These are phyloP conservation scores for Piaya cayana DNA, from an alignment of 2,113 vertebrate species.

Conservation along the genomic window DNA sequence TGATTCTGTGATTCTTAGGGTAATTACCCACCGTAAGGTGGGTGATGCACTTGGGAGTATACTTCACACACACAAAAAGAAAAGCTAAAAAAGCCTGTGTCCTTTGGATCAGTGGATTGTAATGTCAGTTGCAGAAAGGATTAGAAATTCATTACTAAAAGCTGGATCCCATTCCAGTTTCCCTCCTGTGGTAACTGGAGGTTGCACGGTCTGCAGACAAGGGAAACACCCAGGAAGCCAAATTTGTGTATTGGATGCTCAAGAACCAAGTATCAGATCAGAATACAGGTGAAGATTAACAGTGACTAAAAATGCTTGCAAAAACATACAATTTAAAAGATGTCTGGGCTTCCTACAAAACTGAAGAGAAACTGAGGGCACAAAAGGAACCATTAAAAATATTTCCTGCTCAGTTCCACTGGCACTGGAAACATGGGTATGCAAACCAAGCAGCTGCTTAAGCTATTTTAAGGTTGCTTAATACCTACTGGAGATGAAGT, in stretches of 20 bases:
- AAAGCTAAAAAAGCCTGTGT: neutral
- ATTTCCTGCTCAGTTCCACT: neutral
- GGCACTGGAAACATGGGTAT: neutral
- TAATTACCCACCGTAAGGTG: too few relatives aligned
- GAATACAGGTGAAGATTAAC: neutral
- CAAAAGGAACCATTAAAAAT: neutral
- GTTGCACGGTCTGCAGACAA: neutral
- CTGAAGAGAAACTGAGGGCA: neutral
- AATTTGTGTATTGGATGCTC: neutral
- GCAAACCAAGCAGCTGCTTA: neutral
- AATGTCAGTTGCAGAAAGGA: neutral
- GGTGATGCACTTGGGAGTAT: neutral
- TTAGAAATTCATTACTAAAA: neutral
- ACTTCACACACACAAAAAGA: neutral
- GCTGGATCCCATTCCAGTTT: neutral
- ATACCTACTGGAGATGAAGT: neutral
- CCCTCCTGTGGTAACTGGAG: neutral
- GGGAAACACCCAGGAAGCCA: neutral
- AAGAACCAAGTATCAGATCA: neutral
- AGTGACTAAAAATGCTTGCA: neutral
- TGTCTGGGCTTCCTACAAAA: neutral
- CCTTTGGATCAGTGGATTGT: neutral
- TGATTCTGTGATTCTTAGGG: too few relatives aligned
- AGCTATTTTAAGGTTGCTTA: constrained; percentile 2
- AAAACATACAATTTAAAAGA: neutral